Base-by-base conservation (phyloP, 2,888 invertebrate genomes). In the Stratiomys singularior region DNA sequence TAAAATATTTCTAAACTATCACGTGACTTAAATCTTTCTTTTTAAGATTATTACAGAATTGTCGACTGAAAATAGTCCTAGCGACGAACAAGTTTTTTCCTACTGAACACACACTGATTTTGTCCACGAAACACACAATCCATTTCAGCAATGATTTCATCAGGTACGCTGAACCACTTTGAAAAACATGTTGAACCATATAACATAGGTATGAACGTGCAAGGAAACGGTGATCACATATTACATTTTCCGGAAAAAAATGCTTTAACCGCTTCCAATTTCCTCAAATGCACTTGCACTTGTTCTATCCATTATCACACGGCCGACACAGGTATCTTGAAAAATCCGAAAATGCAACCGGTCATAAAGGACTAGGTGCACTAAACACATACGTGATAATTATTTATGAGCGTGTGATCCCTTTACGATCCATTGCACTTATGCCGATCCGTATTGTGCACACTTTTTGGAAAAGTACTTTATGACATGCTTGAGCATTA, bases 321-420 rank as follows among this genome's bases (percentile, higher is more conserved):
- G 18, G 25, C 60, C 3, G 44, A 15, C 11, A 67, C 67, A 67
- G 23, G 37, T 67, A 64, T 28, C 28, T 46, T 18, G 25, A 56
- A 23, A 56, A 60, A 25, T 25, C 23, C n/a, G 25, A 15, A 47
- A 27, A 37, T 30, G 44, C n/a, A 30, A 30, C 56, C 1, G 25
- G 15, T 21, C 30, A 18, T 9, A 28, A n/a, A 1, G 58, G 23
- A 58, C 58, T 23, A 37, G 23, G 60, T 58, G 58, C 74, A 74
- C 58, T 74, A 74, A 74, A 74, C 74, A 74, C 74, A 74, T 58
- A 74, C 74, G 72, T 72, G 74, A 74, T 74, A 58, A 74, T 74
- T 58, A 60, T 74, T 74, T 74, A 74, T 25, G 60, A 27, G 21
- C 30, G 46, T 74, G 60, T 74, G 74, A 74, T 74, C 74, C 47